Evolutionary conservation across 2,113 vertebrate species (phyloP), one percentile per base, ranked within the genome.

Genomic region (Rhizomys pruinosus): DNA sequence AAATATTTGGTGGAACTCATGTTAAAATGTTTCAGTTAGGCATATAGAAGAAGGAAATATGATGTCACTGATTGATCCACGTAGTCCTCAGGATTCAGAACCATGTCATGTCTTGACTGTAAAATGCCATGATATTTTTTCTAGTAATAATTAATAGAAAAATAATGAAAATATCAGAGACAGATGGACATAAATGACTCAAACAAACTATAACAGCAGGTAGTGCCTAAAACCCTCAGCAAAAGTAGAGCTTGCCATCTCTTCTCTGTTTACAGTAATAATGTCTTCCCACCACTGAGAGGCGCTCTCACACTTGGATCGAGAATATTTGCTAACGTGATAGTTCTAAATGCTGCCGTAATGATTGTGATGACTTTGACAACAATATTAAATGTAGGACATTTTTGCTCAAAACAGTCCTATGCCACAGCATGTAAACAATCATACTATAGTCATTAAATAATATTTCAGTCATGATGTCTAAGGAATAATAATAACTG

Each of bases 221-320:
- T 29, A 52, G 69, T 22, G 19, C 1, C 39, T 61, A 52, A 92
- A 34, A 92, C 81, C 42, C 44, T 89, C 9, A 57, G 11, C 27
- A 52, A 88, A 29, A 42, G 0, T 47, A n/a, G 13, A 55, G 19
- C 1, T 15, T 25, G 3, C 3, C 12, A n/a, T 5, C 47, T 89
- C 90, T 90, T 66, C 47, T 52, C 3, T 90, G 9, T 86, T 72
- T 76, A 59, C 68, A 89, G 80, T 16, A 78, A 27, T 72, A 94
- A 68, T 68, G 11, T n/a, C 19, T 79, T 92, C 23, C 69, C 25
- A 84, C 74, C 92, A 97, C 84, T 63, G 87, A 89, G 87, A 87
- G 84, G 84, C 19, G 39, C 84, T 92, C 32, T 96, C 63, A 84
- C 34, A n/a, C 68, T 64, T 89, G 57, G 1, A 87, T 66, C 39